Conservation (phyloP, 2,888 invertebrate genomes). For the Shargacucullia verbasci region DNA sequence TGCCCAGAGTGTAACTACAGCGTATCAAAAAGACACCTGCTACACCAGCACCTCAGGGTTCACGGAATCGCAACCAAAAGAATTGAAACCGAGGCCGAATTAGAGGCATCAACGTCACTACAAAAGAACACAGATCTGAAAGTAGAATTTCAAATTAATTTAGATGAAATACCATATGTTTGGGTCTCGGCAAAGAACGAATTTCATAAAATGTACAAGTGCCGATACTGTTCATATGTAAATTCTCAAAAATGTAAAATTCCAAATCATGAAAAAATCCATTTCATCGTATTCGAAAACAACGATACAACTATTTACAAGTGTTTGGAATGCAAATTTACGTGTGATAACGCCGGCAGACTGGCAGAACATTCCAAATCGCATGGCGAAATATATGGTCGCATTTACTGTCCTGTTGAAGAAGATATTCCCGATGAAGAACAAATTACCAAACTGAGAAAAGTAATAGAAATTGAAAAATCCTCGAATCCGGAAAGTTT, state of each 20-base stretch:
- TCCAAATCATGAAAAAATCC: conserved; percentile 95
- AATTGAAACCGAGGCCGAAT: conserved; percentile 79
- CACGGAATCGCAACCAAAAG: conserved; percentile 89
- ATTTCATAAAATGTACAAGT: conserved; percentile 95
- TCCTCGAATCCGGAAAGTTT: conserved; percentile 60
- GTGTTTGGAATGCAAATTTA: conserved; percentile 94
- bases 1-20: conserved; percentile 95
- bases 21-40: conserved; percentile 93
- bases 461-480: conserved; percentile 81
- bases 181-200: conserved; percentile 93
- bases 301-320: conserved; percentile 88
- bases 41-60: conserved; percentile 95
- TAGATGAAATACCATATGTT: conserved; percentile 91
- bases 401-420: conserved; percentile 92
- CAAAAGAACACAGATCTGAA: conserved; percentile 64
- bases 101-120: conserved; percentile 70
- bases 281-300: conserved; percentile 87
- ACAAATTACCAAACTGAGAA: conserved; percentile 86
- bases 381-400: conserved; percentile 92
- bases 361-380: conserved; percentile 93
- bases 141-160: conserved; percentile 69
- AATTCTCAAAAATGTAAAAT: conserved; percentile 94
- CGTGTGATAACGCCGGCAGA: conserved; percentile 92
- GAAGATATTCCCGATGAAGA: conserved; percentile 91
- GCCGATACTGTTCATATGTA: conserved; percentile 95